phyloP scores from a whole-genome alignment of 2,888 invertebrate species.

The Tenthredo distinguenda region DNA sequence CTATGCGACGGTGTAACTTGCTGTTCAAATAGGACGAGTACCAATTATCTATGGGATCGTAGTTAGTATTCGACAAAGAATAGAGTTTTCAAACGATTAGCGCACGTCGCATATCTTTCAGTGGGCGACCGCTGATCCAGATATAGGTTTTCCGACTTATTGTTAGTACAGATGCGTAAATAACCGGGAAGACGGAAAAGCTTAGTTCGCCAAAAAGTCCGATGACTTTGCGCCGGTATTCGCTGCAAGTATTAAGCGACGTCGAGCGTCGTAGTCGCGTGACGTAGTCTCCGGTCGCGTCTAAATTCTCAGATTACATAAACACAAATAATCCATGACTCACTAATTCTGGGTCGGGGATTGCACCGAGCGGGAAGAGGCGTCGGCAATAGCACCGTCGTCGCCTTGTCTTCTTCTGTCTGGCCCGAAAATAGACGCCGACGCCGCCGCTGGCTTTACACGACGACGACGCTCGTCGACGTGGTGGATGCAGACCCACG shows the following conservation, averaged over 20 bases:
- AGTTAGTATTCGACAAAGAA: neutral
- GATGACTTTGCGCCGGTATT: constrained; percentile 26
- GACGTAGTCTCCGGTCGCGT: constrained; percentile 53
- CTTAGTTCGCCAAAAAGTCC: constrained; percentile 34
- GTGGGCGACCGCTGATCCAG: neutral
- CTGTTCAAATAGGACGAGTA: neutral
- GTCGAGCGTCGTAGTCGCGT: constrained; percentile 25
- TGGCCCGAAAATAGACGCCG: constrained; percentile 59
- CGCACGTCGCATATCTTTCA: neutral
- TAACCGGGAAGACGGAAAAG: neutral
- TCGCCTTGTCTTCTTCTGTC: constrained; percentile 54
- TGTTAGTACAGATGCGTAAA: neutral
- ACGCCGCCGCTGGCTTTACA: constrained; percentile 47
- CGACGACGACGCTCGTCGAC: constrained; percentile 14
- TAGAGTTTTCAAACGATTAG: neutral
- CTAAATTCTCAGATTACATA: constrained; percentile 68
- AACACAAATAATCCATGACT: constrained; percentile 63
- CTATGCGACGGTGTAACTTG: neutral
- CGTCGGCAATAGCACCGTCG: constrained; percentile 56
- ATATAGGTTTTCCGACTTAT: too few relatives aligned
- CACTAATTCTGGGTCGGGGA: constrained; percentile 62
- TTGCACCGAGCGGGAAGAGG: constrained; percentile 56
- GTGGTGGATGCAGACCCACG: constrained; percentile 40
- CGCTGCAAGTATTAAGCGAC: neutral
- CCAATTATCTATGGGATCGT: neutral